Base-by-base conservation (phyloP, 2,113 vertebrate genomes). In the Gobiocypris rarus region DNA sequence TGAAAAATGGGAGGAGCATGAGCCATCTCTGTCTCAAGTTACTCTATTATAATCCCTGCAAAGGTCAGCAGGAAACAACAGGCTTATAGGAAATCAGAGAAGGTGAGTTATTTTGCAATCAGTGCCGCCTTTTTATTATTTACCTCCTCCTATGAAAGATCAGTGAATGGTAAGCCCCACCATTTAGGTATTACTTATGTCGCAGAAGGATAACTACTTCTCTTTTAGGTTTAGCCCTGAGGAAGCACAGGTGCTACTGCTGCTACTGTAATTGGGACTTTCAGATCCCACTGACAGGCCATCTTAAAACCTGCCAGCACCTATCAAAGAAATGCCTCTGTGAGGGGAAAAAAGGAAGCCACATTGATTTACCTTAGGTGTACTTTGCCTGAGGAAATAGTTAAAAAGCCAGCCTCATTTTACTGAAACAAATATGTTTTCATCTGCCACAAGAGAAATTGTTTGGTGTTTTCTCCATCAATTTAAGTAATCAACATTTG, bases 21-120 rank as follows among this genome's bases (percentile, higher is more conserved):
- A 52, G 41, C 56, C 31, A 75, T 59, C 38, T 43, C 65, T 89
- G 86, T 91, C 88, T 92, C 89, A 88, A 86, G 87, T 92, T 91
- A 88, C 89, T 84, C 26, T 28, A 78, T 90, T 93, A 91, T 89
- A 92, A 94, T 93, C 90, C 86, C 14, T 48, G 75, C 71, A 93
- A 94, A 94, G 93, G 92, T 93, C 93, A 94, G 75, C 84, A 91
- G 87, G 87, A 91, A 93, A 92, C 87, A 92, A 89, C 89, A 89
- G 92, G 87, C 88, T 90, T 87, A 89, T 86, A 80, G 75, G 92
- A 92, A 93, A 92, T 83, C 79, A 50, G 91, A 93, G 90, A 91
- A 63, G 80, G 81, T 65, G 58, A 87, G 74, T 78, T 63, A 74
- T 78, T 88, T 86, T 90, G 86, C 86, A n/a, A 9, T 65, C 56